Evolutionary conservation across 2,888 invertebrate genomes (phyloP), one percentile per base, ranked within the genome.

Genomic region (Cartodere bifasciata): DNA sequence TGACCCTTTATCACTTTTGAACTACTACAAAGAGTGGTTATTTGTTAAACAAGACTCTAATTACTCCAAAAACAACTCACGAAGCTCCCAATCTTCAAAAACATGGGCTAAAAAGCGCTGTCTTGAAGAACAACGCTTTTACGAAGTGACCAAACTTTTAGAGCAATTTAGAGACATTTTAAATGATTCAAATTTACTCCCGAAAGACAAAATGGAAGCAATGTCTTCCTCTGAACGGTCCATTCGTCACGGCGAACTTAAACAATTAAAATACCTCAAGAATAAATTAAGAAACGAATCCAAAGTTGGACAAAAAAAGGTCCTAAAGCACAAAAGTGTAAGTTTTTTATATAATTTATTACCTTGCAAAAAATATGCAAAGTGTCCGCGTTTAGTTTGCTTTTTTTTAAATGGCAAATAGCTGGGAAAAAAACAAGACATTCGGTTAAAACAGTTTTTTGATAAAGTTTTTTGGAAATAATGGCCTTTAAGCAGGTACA

Each of bases 71-170:
- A 31, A 40, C 28, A 43, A 41, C 2, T 42, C 35, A 28, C 33
- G 36, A 11, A 42, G 41, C 21, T 31, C 37, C 2, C 53, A 57
- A 36, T 55, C 48, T 30, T 72, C 76, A 0, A 67, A 77, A 24
- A 73, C 75, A 35, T 98, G 98, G 97, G 90, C 94, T 45, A 73
- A 73, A 40, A 70, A 83, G 33, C 66, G 91, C 34, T 94, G 92
- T 0, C 66, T 98, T 4, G 97, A 98, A 58, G 97, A 98, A 54
- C 95, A 98, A 57, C 65, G 98, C 13, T 81, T 98, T 49, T 98
- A 95, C 52, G 98, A 98, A 61, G 82, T 92, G 49, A 87, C 86
- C 0, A 97, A 97, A 63, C 64, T 98, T 4, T 71, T 91, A 17
- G 72, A 79, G 13, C 98, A 98, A 58, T 84, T 94, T 47, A 72